Evolutionary conservation across 2,113 vertebrate species (phyloP), one percentile per base, ranked within the genome.

Genomic region (Pseudolaguvia tuberculata): DNA sequence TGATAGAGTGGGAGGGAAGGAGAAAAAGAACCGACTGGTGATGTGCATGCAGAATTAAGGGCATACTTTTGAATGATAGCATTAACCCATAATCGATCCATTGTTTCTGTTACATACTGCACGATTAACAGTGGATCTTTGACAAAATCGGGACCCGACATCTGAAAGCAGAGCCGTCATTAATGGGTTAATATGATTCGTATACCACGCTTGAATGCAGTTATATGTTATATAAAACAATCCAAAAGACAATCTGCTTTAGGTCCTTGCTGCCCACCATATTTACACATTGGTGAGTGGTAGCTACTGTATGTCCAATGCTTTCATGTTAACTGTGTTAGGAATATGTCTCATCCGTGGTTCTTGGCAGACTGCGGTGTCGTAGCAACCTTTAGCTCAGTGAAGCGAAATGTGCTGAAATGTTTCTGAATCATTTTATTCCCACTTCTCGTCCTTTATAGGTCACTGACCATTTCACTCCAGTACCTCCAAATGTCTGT

Each of bases 391-490:
- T 76, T 76, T 61, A 61, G 29, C 65, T 76, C 55, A 76, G 65
- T 58, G 59, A 21, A 63, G 58, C 58, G 55, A 59, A 65, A 42
- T 55, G 50, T 75, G 75, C n/a, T 59, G 45, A 52, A 51, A 70
- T 66, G 56, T 70, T 70, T 70, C 27, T 76, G 56, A 76, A 76
- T 76, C 75, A 76, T 61, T 76, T 76, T 45, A 76, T 61, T 61
- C 45, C 74, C 53, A 50, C 74, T 45, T 69, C 74, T 68, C 55
- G 51, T 68, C 56, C 57, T 61, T 76, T 70, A 53, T 70, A 76
- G 75, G 75, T 76, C 75, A 69, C 48, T 76, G 75, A 61, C 56
- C 66, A 76, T 76, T 70, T 35, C 42, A 48, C 17, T 27, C 15
- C 58, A 70, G 31, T 70, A 66, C 29, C 21, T 52, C 70, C 74